Evolutionary conservation across 2,113 vertebrate species (phyloP).

Genomic region (Tichodroma muraria): DNA sequence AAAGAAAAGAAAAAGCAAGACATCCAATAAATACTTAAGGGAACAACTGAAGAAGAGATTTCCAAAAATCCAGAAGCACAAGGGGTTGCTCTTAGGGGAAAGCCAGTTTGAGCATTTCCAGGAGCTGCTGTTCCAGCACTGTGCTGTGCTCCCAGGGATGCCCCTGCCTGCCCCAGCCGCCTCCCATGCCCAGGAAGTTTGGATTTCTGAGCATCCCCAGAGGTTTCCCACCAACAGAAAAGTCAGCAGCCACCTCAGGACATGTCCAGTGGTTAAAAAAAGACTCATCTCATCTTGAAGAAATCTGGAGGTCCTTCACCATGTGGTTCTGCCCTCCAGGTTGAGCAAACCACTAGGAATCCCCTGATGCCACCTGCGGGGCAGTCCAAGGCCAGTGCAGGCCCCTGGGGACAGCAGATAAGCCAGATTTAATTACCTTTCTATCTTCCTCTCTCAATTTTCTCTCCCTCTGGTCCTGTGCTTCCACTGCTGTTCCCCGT

Average conservation of each 20-base stretch:
- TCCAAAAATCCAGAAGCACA: not conserved
- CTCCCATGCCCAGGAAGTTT: not conserved
- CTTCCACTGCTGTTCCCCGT: not conserved
- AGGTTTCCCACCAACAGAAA: not conserved
- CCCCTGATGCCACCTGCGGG: accelerated
- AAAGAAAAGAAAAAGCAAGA: not conserved
- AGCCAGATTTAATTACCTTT: not conserved
- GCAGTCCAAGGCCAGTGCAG: accelerated
- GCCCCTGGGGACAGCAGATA: not conserved
- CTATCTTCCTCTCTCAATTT: not conserved
- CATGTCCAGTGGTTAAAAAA: not conserved
- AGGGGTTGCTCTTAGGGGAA: not conserved
- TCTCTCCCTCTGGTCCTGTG: not conserved
- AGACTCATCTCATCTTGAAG: not conserved
- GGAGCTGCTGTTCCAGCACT: not conserved
- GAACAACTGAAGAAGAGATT: not conserved
- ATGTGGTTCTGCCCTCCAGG: accelerated
- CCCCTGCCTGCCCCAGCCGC: not conserved
- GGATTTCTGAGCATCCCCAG: not conserved
- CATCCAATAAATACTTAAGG: constrained; percentile 7
- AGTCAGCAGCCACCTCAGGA: not conserved
- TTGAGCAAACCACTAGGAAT: not conserved
- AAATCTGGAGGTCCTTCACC: not conserved
- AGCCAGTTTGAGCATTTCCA: not conserved
- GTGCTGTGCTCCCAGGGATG: not conserved